Percentiles rank a stretch among this genome's conserved stretches.
Conservation (phyloP, 2,888 invertebrate genomes). For the Sturmia bella region DNA sequence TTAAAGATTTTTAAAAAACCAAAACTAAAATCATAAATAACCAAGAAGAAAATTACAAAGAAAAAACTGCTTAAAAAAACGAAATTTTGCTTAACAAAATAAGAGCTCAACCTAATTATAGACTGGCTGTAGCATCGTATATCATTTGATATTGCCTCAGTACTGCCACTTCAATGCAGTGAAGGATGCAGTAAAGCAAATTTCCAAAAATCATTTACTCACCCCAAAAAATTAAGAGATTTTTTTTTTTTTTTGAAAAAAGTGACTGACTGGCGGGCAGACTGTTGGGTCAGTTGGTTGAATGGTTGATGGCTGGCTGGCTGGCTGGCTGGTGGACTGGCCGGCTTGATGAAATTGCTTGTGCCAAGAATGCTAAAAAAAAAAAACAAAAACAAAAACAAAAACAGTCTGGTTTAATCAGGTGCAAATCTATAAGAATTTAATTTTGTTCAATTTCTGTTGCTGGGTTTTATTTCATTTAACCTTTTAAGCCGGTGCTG, state of each 20-base stretch:
- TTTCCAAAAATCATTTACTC: constrained; percentile 46
- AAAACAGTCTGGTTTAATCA: constrained; percentile 71
- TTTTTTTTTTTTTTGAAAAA: constrained; percentile 33
- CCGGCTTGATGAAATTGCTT: constrained; percentile 51
- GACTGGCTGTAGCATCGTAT: constrained; percentile 65
- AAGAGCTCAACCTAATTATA: constrained; percentile 61
- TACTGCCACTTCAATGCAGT: constrained; percentile 15
- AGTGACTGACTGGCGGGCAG: constrained; percentile 9
- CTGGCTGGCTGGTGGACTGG: constrained; percentile 47
- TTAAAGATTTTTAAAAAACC: constrained; percentile 4
- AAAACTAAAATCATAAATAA: constrained; percentile 58
- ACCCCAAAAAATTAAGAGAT: constrained; percentile 29
- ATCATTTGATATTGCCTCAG: constrained; percentile 65
- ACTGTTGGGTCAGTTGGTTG: constrained; percentile 9
- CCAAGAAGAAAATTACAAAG: constrained; percentile 48
- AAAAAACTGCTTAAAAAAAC: constrained; percentile 33
- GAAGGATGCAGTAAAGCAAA: constrained; percentile 12
- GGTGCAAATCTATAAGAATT: constrained; percentile 73
- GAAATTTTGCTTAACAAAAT: constrained; percentile 24
- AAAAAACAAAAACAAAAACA: constrained; percentile 6
- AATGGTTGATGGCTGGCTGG: background rate
- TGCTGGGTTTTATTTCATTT: constrained; percentile 40
- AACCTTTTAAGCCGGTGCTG: constrained; percentile 61
- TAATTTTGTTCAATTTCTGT: constrained; percentile 48
- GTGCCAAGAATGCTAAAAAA: constrained; percentile 25